Conservation (phyloP, 1,140 invertebrate species). For the Zaprionus vittiger region DNA sequence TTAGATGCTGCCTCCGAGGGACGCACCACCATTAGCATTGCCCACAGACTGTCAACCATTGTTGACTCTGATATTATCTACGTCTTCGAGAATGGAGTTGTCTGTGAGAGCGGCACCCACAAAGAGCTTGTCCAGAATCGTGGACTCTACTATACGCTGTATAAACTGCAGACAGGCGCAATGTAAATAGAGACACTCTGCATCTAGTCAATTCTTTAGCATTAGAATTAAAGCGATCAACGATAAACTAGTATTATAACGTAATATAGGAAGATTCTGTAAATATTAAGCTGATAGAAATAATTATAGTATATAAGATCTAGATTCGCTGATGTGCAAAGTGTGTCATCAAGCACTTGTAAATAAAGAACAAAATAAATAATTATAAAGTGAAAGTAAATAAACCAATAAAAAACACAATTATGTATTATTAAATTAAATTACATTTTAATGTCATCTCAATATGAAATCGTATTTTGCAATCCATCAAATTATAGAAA, state of each 20-base stretch:
- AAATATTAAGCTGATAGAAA: slow-evolving; percentile 1
- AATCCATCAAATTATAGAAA: no score
- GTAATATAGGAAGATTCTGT: slow-evolving; percentile 27
- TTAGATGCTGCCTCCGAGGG: slow-evolving; percentile 89
- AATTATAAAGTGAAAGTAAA: background rate
- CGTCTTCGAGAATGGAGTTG: slow-evolving; percentile 89
- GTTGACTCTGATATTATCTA: slow-evolving; percentile 87
- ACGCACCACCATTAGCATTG: slow-evolving; percentile 91
- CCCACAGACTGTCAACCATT: slow-evolving; percentile 91
- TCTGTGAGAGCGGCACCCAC: slow-evolving; percentile 90
- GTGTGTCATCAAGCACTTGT: background rate
- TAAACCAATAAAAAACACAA: background rate
- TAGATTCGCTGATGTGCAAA: background rate
- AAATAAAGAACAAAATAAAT: slow-evolving; percentile 15
- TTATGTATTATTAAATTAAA: background rate
- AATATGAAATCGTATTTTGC: no score
- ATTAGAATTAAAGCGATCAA: slow-evolving; percentile 63
- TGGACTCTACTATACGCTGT: slow-evolving; percentile 90
- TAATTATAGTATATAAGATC: slow-evolving; percentile 1
- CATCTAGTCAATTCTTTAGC: slow-evolving; percentile 34
- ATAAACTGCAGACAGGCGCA: slow-evolving; percentile 85
- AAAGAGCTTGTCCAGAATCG: slow-evolving; percentile 87
- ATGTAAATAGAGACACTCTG: slow-evolving; percentile 44
- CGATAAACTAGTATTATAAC: slow-evolving; percentile 48
- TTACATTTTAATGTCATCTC: background rate